Evolutionary conservation across 2,888 invertebrate species (phyloP).

Genomic region (Platycheirus rosarum): DNA sequence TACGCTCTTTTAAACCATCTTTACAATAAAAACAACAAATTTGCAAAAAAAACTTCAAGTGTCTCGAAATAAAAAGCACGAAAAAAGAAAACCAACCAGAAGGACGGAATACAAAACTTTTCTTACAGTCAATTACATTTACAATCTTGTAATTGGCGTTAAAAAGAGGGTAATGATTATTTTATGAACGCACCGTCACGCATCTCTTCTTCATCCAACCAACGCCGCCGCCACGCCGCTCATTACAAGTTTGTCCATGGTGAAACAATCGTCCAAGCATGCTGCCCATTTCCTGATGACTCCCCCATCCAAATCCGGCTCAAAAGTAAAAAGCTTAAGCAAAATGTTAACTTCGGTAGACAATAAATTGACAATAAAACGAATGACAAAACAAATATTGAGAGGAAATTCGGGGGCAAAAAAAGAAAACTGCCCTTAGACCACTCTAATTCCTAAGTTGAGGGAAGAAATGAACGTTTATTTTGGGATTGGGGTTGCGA

Average conservation of each 20-base stretch:
- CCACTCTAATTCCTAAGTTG: constrained; percentile 56
- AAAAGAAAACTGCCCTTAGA: constrained; percentile 57
- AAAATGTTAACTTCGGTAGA: constrained; percentile 61
- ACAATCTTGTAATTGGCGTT: constrained; percentile 73
- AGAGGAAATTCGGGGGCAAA: constrained; percentile 28
- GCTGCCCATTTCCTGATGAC: constrained; percentile 13
- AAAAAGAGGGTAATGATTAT: constrained; percentile 70
- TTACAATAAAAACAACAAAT: neutral
- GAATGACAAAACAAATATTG: constrained; percentile 66
- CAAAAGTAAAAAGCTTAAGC: constrained; percentile 13
- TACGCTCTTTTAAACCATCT: neutral
- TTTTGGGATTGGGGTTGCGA: constrained; percentile 35
- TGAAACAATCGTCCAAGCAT: constrained; percentile 48
- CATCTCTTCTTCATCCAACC: constrained; percentile 28
- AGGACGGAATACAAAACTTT: constrained; percentile 51
- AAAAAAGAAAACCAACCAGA: no score
- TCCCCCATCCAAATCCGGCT: neutral
- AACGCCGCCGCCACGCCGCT: constrained; percentile 14
- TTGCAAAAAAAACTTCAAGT: constrained; percentile 27
- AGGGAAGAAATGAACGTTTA: constrained; percentile 30
- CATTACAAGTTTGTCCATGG: constrained; percentile 58
- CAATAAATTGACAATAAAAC: constrained; percentile 74
- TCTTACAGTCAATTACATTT: constrained; percentile 72
- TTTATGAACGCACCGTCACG: constrained; percentile 72
- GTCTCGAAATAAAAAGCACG: constrained; percentile 5